Evolutionary conservation across 2,113 vertebrate genomes (phyloP), one percentile per base, ranked within the genome.

Genomic region (Potamarius usumacintae): DNA sequence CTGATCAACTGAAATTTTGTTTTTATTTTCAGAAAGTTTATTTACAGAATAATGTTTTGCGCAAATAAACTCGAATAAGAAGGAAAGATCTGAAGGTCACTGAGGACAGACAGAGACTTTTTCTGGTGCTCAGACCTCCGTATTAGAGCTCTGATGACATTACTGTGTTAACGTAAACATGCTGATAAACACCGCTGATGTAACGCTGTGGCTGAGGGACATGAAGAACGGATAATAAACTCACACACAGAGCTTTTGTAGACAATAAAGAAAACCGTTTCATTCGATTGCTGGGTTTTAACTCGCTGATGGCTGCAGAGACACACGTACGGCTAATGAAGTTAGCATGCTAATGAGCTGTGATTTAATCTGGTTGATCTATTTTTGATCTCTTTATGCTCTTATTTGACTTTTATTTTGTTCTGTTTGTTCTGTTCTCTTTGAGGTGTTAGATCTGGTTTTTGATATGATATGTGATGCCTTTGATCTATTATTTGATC

Each of bases 11-110:
- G n/a, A n/a, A 74, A 55, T 42, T 48, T 74, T 87, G 79, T 78
- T n/a, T 57, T 87, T 62, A 11, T 78, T 58, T 22, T 78, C 25
- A 88, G 76, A 80, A 85, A 85, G 83, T 88, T 77, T 88, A 88
- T 88, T 85, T 85, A 88, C 89, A 90, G 20, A 57, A 87, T 20
- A n/a, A 76, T 67, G 55, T 85, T 30, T 20, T 57, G 63, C 30
- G 55, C 42, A 81, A 80, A 77, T 34, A 84, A 76, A 86, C 85
- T 84, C 57, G 72, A 76, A 82, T 22, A 84, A n/a, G 50, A 86
- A 76, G 77, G 5, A 72, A 76, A 67, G 77, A 77, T 53, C 52
- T 20, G 81, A 77, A 67, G 60, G n/a, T 25, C 7, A 34, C 50
- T 78, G 69, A 63, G 42, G 42, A 42, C 42, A 42, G 42, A 42